Base-by-base conservation (phyloP, 92 coral and sea anemone species). In the Epizoanthus rinbou region DNA sequence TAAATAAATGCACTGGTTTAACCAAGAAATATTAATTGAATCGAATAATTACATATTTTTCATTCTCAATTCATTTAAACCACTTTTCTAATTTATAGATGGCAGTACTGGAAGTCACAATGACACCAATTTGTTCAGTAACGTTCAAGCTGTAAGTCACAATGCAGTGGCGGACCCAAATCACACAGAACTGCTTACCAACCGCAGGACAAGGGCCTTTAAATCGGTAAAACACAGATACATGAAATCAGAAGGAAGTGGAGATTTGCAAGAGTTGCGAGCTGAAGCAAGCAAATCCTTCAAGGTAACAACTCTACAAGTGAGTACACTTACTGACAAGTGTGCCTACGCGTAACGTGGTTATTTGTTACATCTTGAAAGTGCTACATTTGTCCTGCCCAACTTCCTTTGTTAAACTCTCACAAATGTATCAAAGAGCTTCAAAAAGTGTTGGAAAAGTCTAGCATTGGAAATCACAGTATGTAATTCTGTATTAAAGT, bases 261-360 rank as follows among this genome's bases (percentile, higher is more conserved):
- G 50, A 60, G 23, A n/a, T 76, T 24, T 13, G 23, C 57, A 22
- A 60, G 58, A 78, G 10, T 39, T 14, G 19, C 70, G 43, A 62
- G 58, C 82, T 25, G 56, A 53, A 78, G 71, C 45, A 39, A 47
- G 45, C 7, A 21, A 23, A 59, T n/a, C 21, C 22, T 9, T 37
- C 1, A 57, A 76, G 69, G 82, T 76, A 76, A 76, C 14, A 50
- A 11, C 14, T 37, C 43, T 37, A 37, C 43, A 37, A 37, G 43
- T 37, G 3, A 37, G 43, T 1, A 37, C 43, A 37, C n/a, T n/a
- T n/a, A n/a, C 43, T 37, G 43, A 37, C 6, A 37, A 37, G 43
- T 43, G 54, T 9, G 14, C 54, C 54, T 47, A 8, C 54, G 14
- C 54, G 15, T 9, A 10, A 8, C 54, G 54, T 47, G 15, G 54